Evolutionary conservation across 2,113 vertebrate genomes (phyloP), one percentile per base, ranked within the genome.

Genomic region (Polypterus bichir): DNA sequence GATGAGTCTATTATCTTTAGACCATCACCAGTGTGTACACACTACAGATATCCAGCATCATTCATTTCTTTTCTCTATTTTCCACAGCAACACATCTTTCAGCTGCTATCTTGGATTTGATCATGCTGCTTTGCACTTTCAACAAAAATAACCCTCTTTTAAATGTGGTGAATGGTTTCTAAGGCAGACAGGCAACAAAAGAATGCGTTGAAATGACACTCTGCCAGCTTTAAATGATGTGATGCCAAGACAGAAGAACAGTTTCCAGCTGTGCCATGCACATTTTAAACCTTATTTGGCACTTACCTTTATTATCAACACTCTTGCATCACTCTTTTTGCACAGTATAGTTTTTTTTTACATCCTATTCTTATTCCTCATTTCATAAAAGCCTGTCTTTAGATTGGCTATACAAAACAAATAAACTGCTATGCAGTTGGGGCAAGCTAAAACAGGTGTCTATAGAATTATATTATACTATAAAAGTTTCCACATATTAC

Each of bases 21-120:
- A 59, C 56, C 55, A 68, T 69, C 65, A 63, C 64, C 64, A 59
- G 0, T 0, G 45, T 45, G 7, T 63, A 27, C 44, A 44, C 0
- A 3, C 48, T 57, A 54, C 62, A 59, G 8, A 45, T 9, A 10
- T 62, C 60, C 46, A 64, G 5, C 64, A 59, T 11, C 56, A 64
- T 52, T 55, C 54, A 6, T 61, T 59, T 64, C 57, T 48, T 10
- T 46, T n/a, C 45, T 52, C 54, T 44, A 44, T 45, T 49, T 57
- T 49, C 62, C 44, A 49, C 56, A 64, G 59, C 46, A 48, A 59
- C 47, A 60, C 52, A 64, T 65, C 61, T 59, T 68, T 75, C 69
- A 78, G 77, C 78, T 81, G 78, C 78, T 80, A 81, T 84, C 80
- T 81, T 71, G 68, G 74, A 76, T 80, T 70, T 77, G 71, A 79